These are phyloP conservation scores for Huso huso DNA, from an alignment of 2,797 vertebrate species.

Conservation along the genomic window DNA sequence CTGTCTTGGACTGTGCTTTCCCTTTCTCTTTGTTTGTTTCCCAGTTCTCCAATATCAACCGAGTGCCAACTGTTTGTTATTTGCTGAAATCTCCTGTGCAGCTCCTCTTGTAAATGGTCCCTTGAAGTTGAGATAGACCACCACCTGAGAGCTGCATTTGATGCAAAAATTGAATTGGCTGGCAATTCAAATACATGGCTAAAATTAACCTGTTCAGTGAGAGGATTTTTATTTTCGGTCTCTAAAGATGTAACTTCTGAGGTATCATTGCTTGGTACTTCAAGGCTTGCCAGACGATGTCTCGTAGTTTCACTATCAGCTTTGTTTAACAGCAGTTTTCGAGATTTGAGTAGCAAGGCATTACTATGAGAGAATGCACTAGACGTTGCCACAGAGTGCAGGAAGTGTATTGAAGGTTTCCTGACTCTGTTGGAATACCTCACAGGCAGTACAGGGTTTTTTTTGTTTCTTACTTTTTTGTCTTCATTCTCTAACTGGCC, in stretches of 20 bases:
- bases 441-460: conserved; percentile 38
- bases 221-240: conserved; percentile 32
- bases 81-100: conserved; percentile 73
- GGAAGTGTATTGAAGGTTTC: conserved; percentile 76
- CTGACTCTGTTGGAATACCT: conserved; percentile 75
- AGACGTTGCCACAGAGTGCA: conserved; percentile 77
- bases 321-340: conserved; percentile 73
- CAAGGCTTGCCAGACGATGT: conserved; percentile 46
- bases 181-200: conserved; percentile 58
- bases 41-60: conserved; percentile 56
- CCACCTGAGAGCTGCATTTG: conserved; percentile 73
- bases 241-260: conserved; percentile 36
- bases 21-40: conserved; percentile 37
- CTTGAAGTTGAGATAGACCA: conserved; percentile 77
- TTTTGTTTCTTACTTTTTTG: conserved; percentile 30
- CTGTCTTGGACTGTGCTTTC: conserved; percentile 33
- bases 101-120: conserved; percentile 71
- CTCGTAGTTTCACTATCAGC: conserved; percentile 54
- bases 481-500: conserved; percentile 26
- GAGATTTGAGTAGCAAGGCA: conserved; percentile 70
- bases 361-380: conserved; percentile 71
- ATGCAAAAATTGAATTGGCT: conserved; percentile 72
- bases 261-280: conserved; percentile 42
- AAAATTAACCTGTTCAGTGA: conserved; percentile 40
- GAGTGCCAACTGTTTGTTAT: conserved; percentile 87